Conservation (phyloP, 2,113 vertebrate species). For the Microtus pennsylvanicus region DNA sequence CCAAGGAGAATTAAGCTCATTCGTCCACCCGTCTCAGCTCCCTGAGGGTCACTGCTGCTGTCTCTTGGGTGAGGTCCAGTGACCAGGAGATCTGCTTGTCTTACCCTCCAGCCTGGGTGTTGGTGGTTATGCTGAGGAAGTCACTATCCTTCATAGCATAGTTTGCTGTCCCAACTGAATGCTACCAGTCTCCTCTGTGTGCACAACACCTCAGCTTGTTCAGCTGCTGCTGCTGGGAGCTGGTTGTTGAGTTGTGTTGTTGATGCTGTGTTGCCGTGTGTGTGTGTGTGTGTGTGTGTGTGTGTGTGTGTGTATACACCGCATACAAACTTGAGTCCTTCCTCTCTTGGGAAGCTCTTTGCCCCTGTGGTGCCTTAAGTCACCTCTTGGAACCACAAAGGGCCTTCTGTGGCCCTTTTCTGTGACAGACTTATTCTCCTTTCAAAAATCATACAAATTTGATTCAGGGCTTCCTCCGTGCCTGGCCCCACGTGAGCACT, state of each 20-base stretch:
- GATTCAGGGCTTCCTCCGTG: background rate
- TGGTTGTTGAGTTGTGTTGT: background rate
- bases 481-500: background rate
- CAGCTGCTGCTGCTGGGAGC: background rate
- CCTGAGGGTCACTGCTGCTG: rapidly evolving
- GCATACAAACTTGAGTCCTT: background rate
- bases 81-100: background rate
- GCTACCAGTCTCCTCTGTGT: background rate
- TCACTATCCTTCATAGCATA: slow-evolving; percentile 60
- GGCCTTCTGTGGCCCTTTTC: background rate
- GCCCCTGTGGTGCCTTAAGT: background rate
- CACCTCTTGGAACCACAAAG: background rate
- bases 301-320: no score
- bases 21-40: background rate
- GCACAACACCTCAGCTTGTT: background rate
- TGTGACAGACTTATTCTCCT: background rate
- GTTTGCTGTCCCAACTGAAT: background rate
- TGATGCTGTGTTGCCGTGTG: background rate
- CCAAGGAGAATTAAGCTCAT: rapidly evolving
- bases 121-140: background rate
- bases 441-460: background rate
- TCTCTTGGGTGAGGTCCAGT: background rate
- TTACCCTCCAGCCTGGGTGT: background rate
- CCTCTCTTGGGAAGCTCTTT: background rate
- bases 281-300: background rate